phyloP scores from a whole-genome alignment of 2,888 invertebrate genomes.

The Notodonta ziczac region DNA sequence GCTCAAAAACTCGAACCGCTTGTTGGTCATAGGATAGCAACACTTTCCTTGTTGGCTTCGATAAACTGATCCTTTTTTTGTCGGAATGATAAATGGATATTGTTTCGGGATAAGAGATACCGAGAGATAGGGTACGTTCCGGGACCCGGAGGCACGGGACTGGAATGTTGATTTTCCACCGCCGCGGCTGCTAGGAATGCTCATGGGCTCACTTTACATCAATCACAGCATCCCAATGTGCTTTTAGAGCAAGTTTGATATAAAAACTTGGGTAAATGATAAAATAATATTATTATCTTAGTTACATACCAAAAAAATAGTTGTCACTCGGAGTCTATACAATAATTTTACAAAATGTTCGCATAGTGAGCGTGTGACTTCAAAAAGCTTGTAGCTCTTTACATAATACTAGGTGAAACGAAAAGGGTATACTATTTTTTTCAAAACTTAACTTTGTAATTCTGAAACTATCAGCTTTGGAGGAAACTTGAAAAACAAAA shows the following conservation, averaged over 20 bases:
- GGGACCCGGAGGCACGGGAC: conserved; percentile 37
- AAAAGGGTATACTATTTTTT: no score
- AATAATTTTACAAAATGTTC: no score
- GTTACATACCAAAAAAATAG: no score
- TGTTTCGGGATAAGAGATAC: conserved; percentile 52
- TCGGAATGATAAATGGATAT: conserved; percentile 55
- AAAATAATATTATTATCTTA: no score
- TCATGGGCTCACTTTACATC: conserved; percentile 27
- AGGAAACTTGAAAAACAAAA: no score
- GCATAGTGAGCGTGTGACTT: no score
- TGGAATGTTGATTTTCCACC: conserved; percentile 54
- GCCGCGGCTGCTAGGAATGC: conserved; percentile 31
- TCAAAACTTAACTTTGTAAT: no score
- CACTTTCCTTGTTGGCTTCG: conserved; percentile 47
- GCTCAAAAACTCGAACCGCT: conserved; percentile 30
- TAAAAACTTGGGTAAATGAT: background rate
- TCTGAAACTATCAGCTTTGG: no score
- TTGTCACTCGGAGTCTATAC: no score
- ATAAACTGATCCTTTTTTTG: conserved; percentile 50
- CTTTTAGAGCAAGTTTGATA: background rate
- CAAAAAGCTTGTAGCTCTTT: no score
- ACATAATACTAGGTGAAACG: no score
- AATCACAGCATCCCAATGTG: conserved; percentile 12
- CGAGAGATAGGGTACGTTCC: conserved; percentile 39
- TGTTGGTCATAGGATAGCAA: conserved; percentile 47